Base-by-base conservation (phyloP, 53 echinoderm and acorn worm genomes). In the Temnopleurus reevesii region DNA sequence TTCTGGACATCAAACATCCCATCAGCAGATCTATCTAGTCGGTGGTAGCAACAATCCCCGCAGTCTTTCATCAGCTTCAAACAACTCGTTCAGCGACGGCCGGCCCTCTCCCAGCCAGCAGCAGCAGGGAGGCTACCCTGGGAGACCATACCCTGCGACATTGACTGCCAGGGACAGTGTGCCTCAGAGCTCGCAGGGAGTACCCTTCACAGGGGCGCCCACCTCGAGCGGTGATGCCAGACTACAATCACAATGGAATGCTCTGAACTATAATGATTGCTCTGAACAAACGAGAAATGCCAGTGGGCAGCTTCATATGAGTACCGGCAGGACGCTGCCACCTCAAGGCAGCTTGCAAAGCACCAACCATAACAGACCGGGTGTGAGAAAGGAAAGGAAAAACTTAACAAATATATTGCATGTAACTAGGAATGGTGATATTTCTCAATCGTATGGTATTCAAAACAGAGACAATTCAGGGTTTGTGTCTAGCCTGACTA, bases 61-160 rank as follows among this genome's bases (percentile, higher is more conserved):
- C 71, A 66, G 88, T 87, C 88, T 87, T 87, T 87, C 88, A 65
- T 65, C 86, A 8, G 65, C 88, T 27, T 87, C 88, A 46, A 87
- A 53, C 88, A 87, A 87, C 88, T 87, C 88, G 30, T 49, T 66
- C 59, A 85, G 85, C 31, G 85, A 85, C 38, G 46, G 85, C 76
- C 46, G 76, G 57, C 8, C 46, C 45, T 77, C 46, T 31, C 46
- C 46, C 86, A 10, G 33, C 47, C 57, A 77, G 76, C 83, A 83
- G 83, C 83, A 83, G 56, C 59, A 25, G 27, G 15, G 41, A 0
- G 85, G 45, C 1, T 85, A 85, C 61, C 60, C 85, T 7, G 26
- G 44, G 2, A 46, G 34, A n/a, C 53, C 88, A 49, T 87, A 66
- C 88, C 63, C 65, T 1, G 45, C 88, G 51, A 71, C 76, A 3